Evolutionary conservation across 2,797 vertebrate genomes (phyloP).

Genomic region (Caiman crocodilus): DNA sequence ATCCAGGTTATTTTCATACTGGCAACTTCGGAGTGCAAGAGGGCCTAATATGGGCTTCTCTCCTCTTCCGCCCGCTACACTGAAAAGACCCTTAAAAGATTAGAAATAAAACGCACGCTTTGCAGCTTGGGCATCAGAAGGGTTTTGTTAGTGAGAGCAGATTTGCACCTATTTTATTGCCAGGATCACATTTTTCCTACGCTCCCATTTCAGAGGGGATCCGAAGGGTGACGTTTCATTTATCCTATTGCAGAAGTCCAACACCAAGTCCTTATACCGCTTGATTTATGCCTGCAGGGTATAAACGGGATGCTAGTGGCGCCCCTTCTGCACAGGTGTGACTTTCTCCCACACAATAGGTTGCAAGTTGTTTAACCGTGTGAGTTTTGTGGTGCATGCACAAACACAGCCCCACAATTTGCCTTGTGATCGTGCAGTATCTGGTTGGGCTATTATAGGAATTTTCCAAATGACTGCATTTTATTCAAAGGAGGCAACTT

Average conservation of each 20-base stretch:
- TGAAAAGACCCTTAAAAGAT: constrained; percentile 25
- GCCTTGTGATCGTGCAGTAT: background rate
- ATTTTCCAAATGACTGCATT: background rate
- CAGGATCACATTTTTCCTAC: background rate
- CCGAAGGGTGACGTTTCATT: constrained; percentile 56
- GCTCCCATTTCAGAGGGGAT: constrained; percentile 45
- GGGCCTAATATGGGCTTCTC: background rate
- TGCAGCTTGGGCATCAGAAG: constrained; percentile 28
- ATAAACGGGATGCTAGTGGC: constrained; percentile 56
- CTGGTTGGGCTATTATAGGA: background rate
- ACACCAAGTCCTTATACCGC: rapidly evolving
- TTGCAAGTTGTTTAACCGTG: background rate
- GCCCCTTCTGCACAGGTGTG: constrained; percentile 31
- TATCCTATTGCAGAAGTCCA: background rate
- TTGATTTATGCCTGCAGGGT: constrained; percentile 58
- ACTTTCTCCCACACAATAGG: constrained; percentile 35
- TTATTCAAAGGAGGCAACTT: background rate
- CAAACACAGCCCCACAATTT: background rate
- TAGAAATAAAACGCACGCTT: constrained; percentile 17
- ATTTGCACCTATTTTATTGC: constrained; percentile 42
- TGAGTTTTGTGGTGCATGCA: background rate
- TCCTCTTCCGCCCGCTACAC: background rate
- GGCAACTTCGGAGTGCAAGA: background rate
- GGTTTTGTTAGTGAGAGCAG: constrained; percentile 68
- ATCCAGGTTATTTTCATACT: constrained; percentile 12